phyloP scores from a whole-genome alignment of 1,140 invertebrate genomes.

The Drosophila tristis region DNA sequence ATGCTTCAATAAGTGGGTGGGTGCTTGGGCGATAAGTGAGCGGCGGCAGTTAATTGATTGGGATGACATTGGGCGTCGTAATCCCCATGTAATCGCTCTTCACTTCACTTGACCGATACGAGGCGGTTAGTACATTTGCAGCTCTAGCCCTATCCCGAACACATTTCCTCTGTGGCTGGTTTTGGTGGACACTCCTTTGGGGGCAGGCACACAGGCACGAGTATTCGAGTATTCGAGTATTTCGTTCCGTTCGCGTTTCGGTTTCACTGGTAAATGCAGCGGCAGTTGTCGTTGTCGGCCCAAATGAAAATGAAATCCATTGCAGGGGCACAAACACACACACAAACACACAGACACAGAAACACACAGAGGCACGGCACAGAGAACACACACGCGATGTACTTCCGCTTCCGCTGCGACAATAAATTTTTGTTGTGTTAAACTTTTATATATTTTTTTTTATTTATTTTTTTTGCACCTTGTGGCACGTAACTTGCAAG shows the following conservation, averaged over 20 bases:
- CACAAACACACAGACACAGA: not conserved
- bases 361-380: slow-evolving; percentile 19
- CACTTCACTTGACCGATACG: slow-evolving; percentile 41
- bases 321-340: slow-evolving; percentile 11
- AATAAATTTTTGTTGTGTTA: slow-evolving; percentile 7
- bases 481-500: no score
- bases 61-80: slow-evolving; percentile 46
- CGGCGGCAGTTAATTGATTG: slow-evolving; percentile 17
- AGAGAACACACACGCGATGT: slow-evolving; percentile 39
- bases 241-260: slow-evolving; percentile 14
- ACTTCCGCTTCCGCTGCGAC: slow-evolving; percentile 49
- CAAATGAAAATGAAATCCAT: slow-evolving; percentile 34
- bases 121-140: no score
- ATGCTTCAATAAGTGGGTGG: slow-evolving; percentile 32
- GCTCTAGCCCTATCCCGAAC: not conserved
- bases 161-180: slow-evolving; percentile 6
- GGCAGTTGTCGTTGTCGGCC: no score
- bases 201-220: slow-evolving; percentile 3
- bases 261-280: no score
- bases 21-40: slow-evolving; percentile 13
- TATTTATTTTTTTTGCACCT: no score
- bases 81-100: slow-evolving; percentile 38
- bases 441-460: no score
- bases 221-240: slow-evolving; percentile 1
- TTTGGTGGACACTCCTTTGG: not conserved